Base-by-base conservation (phyloP, 2,113 vertebrate species). In the Herpetotheres cachinnans region DNA sequence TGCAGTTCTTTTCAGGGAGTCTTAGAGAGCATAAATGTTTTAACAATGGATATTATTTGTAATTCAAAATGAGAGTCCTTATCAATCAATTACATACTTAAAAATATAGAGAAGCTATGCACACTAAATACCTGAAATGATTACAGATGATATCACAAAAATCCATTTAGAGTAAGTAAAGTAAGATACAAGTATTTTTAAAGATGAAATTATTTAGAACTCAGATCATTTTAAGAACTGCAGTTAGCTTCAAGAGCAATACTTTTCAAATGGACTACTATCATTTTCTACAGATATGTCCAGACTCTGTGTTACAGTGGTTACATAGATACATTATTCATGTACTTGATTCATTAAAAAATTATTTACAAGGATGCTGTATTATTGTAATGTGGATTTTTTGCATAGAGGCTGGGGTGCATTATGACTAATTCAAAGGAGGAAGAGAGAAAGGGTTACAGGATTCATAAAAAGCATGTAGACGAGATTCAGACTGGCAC, bases 391-490 rank as follows among this genome's bases (percentile, higher is more conserved):
- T 46, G 32, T 18, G 22, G 32, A 73, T 49, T 82, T 92, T 86
- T 95, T 85, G 9, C 54, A 86, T 29, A 18, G 34, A 92, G 32
- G 20, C 20, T 67, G n/a, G 16, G 26, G 15, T 27, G 9, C 2
- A 4, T 52, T 85, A 56, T 46, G 27, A 85, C 29, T 87, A 82
- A 82, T 63, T 82, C 36, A 90, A 82, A 90, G 42, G 11, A 77
- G 24, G 40, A 85, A 90, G 38, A 86, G 36, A 84, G 63, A 94
- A 91, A 80, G 71, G 81, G 50, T 91, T 94, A 86, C 71, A 93
- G 54, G 62, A 90, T 92, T 63, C 74, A 96, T 78, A 94, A 92
- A 96, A 96, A 88, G n/a, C 66, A 58, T n/a, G 50, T 44, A 90
- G 87, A 87, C 4, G 0, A 95, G 74, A 86, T 81, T 94, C 56